These are phyloP conservation scores for Micromys minutus DNA, from an alignment of 2,113 vertebrate genomes.

Conservation along the genomic window DNA sequence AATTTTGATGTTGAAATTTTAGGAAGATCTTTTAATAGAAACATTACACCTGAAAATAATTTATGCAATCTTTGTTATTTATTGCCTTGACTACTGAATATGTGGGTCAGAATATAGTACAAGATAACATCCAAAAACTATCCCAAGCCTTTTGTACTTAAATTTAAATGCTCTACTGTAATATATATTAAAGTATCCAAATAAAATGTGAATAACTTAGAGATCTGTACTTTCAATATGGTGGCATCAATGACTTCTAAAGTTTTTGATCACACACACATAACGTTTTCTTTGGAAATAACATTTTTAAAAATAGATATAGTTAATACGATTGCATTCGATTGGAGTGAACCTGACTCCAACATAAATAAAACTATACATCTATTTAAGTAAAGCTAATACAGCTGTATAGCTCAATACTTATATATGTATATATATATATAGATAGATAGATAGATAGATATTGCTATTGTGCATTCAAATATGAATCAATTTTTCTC, in stretches of 20 bases:
- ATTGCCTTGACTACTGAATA: background rate
- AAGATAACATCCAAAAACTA: background rate
- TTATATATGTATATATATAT: too few species aligned
- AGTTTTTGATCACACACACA: background rate
- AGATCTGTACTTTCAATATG: background rate
- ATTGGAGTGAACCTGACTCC: background rate
- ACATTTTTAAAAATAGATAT: background rate
- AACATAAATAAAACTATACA: background rate
- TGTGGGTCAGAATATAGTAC: background rate
- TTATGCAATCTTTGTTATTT: background rate
- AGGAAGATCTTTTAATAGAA: constrained; percentile 1
- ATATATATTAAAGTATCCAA: background rate
- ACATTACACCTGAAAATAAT: background rate
- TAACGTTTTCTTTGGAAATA: background rate
- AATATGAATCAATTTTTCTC: background rate
- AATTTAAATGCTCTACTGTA: background rate
- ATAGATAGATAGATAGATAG: too few species aligned
- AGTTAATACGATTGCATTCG: background rate
- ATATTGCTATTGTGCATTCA: background rate
- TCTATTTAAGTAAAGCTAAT: background rate
- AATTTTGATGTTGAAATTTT: background rate
- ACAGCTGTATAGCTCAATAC: background rate
- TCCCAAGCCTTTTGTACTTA: background rate
- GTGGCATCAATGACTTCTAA: background rate
- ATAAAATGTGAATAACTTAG: background rate